A percentile compares a stretch with the other conserved stretches of the same genome.
Evolutionary conservation across 2,797 vertebrate species (phyloP).

Genomic region (Stomatorhinus walkeri): DNA sequence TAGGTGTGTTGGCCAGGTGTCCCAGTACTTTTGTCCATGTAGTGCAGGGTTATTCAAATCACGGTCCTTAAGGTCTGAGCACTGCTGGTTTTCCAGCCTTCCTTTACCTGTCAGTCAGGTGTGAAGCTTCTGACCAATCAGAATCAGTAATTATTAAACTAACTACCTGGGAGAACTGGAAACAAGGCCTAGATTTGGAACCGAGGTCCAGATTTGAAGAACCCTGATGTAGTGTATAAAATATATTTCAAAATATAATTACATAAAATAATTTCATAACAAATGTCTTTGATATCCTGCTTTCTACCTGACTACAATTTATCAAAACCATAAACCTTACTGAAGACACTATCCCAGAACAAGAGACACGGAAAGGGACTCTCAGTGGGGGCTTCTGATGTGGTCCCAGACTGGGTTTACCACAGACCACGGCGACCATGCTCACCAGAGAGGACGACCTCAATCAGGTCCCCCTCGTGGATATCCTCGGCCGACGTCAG

Average conservation of each 20-base stretch:
- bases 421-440: conserved; percentile 17
- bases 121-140: too few relatives aligned
- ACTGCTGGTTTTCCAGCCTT: too few relatives aligned
- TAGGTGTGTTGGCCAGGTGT: background rate
- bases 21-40: background rate
- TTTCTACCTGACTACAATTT: background rate
- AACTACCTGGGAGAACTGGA: too few relatives aligned
- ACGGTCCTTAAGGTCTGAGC: too few relatives aligned
- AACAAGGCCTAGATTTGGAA: too few relatives aligned
- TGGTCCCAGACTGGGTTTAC: background rate
- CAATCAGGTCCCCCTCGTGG: conserved; percentile 77
- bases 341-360: background rate
- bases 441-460: conserved; percentile 88
- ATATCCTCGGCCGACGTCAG: conserved; percentile 89
- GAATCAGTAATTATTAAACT: too few relatives aligned
- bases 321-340: background rate
- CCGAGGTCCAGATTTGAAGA: too few relatives aligned
- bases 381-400: background rate
- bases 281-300: background rate
- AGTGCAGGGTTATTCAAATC: too few relatives aligned
- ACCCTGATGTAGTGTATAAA: background rate
- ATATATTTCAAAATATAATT: background rate
- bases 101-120: too few relatives aligned
- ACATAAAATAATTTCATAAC: background rate
- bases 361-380: background rate